Conservation (phyloP, 2,113 vertebrate species). For the Prietella phreatophila region DNA sequence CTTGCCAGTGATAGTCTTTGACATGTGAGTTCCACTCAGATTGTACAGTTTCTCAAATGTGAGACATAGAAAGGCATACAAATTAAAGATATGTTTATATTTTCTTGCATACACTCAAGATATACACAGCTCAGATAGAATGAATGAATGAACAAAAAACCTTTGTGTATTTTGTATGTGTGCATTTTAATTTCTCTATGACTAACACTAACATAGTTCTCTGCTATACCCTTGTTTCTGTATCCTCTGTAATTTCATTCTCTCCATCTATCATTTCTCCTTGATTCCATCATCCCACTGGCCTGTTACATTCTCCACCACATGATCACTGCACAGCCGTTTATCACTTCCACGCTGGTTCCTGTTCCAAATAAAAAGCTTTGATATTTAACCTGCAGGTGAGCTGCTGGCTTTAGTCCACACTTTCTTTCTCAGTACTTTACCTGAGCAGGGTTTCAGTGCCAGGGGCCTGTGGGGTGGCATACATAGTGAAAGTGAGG, state of each 20-base stretch:
- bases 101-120: background rate
- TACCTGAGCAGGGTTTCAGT: conserved; percentile 26
- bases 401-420: conserved; percentile 16
- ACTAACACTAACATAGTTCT: background rate
- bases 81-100: background rate
- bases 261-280: background rate
- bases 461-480: conserved; percentile 37
- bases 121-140: background rate
- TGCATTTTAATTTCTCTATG: background rate
- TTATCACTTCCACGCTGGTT: background rate
- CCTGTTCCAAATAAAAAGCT: conserved; percentile 31
- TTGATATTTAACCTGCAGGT: conserved; percentile 39
- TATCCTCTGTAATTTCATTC: conserved; percentile 8
- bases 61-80: background rate
- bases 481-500: conserved; percentile 33
- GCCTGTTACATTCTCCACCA: background rate
- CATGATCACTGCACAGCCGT: background rate
- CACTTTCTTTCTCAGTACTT: conserved; percentile 14
- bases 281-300: background rate
- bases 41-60: background rate
- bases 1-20: background rate
- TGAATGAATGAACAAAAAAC: background rate
- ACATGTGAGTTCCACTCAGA: background rate
- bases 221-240: background rate
- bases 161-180: background rate